Evolutionary conservation across 2,888 invertebrate species (phyloP), one percentile per base, ranked within the genome.

Genomic region (Theretra japonica): DNA sequence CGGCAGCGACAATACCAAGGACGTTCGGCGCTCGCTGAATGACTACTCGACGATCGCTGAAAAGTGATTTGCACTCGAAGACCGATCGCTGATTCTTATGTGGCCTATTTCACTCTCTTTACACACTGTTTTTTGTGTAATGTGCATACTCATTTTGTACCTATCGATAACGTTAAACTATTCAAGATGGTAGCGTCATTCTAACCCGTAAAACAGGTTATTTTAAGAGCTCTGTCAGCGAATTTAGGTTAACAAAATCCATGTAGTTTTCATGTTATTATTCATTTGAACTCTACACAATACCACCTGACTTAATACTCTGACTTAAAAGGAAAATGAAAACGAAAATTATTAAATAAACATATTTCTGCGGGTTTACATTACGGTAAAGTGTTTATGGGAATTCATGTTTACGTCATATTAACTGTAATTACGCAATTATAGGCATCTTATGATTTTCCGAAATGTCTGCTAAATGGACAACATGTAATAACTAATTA

Each of bases 1-100:
- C 90, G 84, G 79, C 82, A 82, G 85, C 82, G 84, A 83, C 83
- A 82, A 80, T 82, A 83, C 86, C 91, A 92, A 92, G 92, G 92
- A 89, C 92, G 86, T 82, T 78, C 74, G 76, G 78, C 77, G 77
- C 73, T 73, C 73, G 75, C 72, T 73, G 62, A 76, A 78, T 70
- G 75, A 48, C 23, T 30, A 33, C 60, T 60, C 53, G 19, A 53
- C 53, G 15, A 15, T n/a, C 53, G 17, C 53, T 53, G 30, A 33
- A 60, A 41, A 65, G 65, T 65, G 65, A 65, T 65, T 65, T 19
- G 65, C 41, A 48, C 65, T 48, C 65, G 17, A 41, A 41, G 41
- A 41, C 41, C 48, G 5, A 41, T 23, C 48, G 5, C 65, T 48
- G 65, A 65, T 65, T 65, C 62, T 23, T 65, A 65, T 65, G 65